Evolutionary conservation across 2,888 invertebrate genomes (phyloP).

Genomic region (Drosophila multiciliata): DNA sequence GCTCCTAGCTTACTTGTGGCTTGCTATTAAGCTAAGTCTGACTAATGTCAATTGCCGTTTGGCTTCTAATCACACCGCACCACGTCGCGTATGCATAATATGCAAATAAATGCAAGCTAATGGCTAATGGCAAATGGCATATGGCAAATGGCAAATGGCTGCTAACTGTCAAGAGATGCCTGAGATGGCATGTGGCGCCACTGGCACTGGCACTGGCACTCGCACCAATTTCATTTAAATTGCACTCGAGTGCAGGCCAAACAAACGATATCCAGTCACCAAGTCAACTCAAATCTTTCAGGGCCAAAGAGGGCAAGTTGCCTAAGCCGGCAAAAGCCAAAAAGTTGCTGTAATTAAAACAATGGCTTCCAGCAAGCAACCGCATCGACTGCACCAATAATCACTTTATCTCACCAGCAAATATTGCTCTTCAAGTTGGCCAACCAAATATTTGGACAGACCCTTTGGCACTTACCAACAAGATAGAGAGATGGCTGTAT

Average conservation of each 20-base stretch:
- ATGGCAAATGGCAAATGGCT: slow-evolving; percentile 31
- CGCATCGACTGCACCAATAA: slow-evolving; percentile 54
- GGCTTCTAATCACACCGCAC: slow-evolving; percentile 38
- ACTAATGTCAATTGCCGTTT: slow-evolving; percentile 46
- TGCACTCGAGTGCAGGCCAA: slow-evolving; percentile 54
- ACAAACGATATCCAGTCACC: slow-evolving; percentile 24
- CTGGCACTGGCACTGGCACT: slow-evolving; percentile 6
- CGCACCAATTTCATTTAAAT: slow-evolving; percentile 42
- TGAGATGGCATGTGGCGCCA: slow-evolving; percentile 33
- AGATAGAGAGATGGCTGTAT: neutral
- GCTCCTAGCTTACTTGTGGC: slow-evolving; percentile 1
- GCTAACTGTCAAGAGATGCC: slow-evolving; percentile 17
- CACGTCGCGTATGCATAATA: slow-evolving; percentile 66
- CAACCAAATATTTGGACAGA: slow-evolving; percentile 41
- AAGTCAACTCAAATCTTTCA: slow-evolving; percentile 1
- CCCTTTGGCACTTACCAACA: slow-evolving; percentile 1
- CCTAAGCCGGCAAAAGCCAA: slow-evolving; percentile 17
- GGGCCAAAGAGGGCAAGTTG: neutral
- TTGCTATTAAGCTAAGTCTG: slow-evolving; percentile 35
- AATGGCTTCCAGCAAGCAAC: slow-evolving; percentile 32
- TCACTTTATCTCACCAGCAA: slow-evolving; percentile 53
- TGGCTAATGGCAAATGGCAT: slow-evolving; percentile 39
- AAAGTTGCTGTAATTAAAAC: slow-evolving; percentile 61
- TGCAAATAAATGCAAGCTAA: slow-evolving; percentile 70
- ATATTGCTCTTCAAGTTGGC: slow-evolving; percentile 42